Conservation (phyloP, 2,113 vertebrate genomes). For the Peromyscus polionotus region DNA sequence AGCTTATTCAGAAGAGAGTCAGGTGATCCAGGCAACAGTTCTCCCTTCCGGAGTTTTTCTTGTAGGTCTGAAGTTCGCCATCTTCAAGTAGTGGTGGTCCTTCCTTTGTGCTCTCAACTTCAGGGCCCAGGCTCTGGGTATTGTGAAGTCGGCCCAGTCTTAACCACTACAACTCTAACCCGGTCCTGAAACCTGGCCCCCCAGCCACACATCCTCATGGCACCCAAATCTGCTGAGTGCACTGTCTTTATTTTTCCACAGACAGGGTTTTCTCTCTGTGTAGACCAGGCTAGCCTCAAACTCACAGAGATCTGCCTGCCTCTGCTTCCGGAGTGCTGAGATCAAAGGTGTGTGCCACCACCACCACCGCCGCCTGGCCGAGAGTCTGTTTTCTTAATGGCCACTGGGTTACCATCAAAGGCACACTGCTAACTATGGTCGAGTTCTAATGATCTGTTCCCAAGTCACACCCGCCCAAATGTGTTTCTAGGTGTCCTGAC, state of each 20-base stretch:
- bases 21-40: not conserved
- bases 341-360: not conserved
- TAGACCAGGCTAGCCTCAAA: not conserved
- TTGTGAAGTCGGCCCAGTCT: not conserved
- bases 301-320: not conserved
- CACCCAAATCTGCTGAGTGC: not conserved
- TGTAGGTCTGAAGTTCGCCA: not conserved
- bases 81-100: not conserved
- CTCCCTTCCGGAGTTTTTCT: not conserved
- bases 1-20: not conserved
- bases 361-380: not conserved
- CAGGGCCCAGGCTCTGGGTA: not conserved
- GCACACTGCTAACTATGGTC: not conserved
- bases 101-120: not conserved
- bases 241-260: not conserved
- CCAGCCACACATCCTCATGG: not conserved
- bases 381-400: not conserved
- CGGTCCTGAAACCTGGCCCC: not conserved
- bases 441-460: not conserved
- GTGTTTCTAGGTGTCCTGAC: not conserved
- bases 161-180: rapidly evolving
- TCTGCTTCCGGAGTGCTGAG: not conserved
- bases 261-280: not conserved
- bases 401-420: not conserved
- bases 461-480: not conserved